A percentile compares a stretch with the other conserved stretches of the same genome.
Evolutionary conservation across 2,888 invertebrate species (phyloP).

Genomic region (Zygothrica quintamaculata): DNA sequence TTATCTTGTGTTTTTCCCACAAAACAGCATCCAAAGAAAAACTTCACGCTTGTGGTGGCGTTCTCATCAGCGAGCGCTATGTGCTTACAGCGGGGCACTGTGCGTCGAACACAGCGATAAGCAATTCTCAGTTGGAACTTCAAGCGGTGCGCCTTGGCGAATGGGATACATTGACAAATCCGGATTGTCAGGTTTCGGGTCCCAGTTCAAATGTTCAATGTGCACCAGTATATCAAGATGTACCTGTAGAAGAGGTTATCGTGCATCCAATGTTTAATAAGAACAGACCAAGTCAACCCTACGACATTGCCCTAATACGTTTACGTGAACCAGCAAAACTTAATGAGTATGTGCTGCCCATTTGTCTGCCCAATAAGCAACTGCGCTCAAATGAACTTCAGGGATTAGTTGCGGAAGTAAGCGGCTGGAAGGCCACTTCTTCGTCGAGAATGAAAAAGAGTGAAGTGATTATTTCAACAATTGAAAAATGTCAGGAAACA

Average conservation of each 20-base stretch:
- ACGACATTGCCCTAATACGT: slow-evolving; percentile 65
- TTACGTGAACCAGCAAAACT: slow-evolving; percentile 31
- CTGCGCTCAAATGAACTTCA: slow-evolving; percentile 57
- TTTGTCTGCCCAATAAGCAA: slow-evolving; percentile 64
- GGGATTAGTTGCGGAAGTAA: slow-evolving; percentile 55
- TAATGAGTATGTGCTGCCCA: slow-evolving; percentile 60
- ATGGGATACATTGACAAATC: slow-evolving; percentile 70
- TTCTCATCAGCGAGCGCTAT: slow-evolving; percentile 63
- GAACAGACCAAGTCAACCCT: slow-evolving; percentile 21
- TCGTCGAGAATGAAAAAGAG: slow-evolving; percentile 53
- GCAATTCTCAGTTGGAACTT: slow-evolving; percentile 26
- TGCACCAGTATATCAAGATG: slow-evolving; percentile 62
- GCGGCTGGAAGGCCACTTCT: slow-evolving; percentile 57
- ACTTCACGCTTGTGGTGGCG: slow-evolving; percentile 69
- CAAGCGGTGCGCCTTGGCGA: slow-evolving; percentile 61
- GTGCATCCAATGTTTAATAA: slow-evolving; percentile 40
- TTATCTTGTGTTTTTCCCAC: slow-evolving; percentile 32
- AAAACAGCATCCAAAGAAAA: slow-evolving; percentile 50
- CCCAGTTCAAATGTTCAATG: slow-evolving; percentile 27
- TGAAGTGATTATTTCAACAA: slow-evolving; percentile 45
- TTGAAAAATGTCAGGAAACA: slow-evolving; percentile 45
- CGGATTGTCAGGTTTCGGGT: slow-evolving; percentile 54
- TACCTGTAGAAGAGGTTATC: slow-evolving; percentile 48
- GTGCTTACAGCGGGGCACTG: slow-evolving; percentile 67
- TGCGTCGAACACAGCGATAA: slow-evolving; percentile 18